Base-by-base conservation (phyloP, 2,797 vertebrate genomes). In the Enteromius fasciolatus region DNA sequence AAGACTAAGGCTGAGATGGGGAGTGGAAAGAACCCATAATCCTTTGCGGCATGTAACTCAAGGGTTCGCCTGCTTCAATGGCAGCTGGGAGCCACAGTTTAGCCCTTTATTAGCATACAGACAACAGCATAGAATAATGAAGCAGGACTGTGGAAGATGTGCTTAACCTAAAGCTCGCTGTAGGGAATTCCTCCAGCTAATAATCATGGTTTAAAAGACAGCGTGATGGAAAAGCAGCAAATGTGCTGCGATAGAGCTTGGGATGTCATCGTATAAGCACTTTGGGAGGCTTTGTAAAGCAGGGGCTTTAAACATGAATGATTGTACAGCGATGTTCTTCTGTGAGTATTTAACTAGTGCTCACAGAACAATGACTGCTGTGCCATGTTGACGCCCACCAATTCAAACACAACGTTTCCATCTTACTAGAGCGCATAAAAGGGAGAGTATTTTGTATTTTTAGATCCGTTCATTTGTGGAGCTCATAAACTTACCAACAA, bases 401-500 rank as follows among this genome's bases (percentile, higher is more conserved):
- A 69, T 18, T 41, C 3, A 3, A 54, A 57, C 44, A 17, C 15
- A 20, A 23, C 5, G 0, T 31, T 63, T 63, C 14, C 7, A 63
- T 63, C 61, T 36, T 46, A 61, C 5, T 14, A 11, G 0, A 39
- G 69, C 8, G 18, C 20, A 68, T 15, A 28, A 50, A 52, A 66
- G 28, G 25, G 61, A 78, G 46, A 8, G 8, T 5, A 54, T 39
- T 39, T 41, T 41, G 44, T 39, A 36, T 39, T 79, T 69, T 18
- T 79, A 57, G 33, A 44, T 67, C 36, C 18, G 9, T 10, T 76
- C 3, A 36, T 44, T 57, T 57, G 25, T 31, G 25, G 8, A 15
- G 41, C 31, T 11, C 20, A 52, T 39, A 76, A 77, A 85, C 91
- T 64, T 85, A 99, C 98, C 97, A 94, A 89, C 95, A 96, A 68